A percentile compares a stretch with the other conserved stretches of the same genome.
phyloP scores from a whole-genome alignment of 2,888 invertebrate species.

The Prosapia bicincta region DNA sequence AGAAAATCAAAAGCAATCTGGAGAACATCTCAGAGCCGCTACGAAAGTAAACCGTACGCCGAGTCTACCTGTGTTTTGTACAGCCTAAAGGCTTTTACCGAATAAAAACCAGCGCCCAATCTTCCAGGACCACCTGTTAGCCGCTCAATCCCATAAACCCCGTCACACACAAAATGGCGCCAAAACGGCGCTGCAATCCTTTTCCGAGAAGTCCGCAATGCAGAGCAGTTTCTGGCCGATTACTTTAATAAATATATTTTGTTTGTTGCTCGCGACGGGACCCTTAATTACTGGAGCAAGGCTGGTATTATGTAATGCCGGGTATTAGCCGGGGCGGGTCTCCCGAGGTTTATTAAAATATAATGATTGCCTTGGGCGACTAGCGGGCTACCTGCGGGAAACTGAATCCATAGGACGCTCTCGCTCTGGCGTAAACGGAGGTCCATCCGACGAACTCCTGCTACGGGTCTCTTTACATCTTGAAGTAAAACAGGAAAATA shows the following conservation, averaged over 20 bases:
- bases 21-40: no score
- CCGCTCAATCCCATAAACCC: neutral
- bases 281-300: constrained; percentile 21
- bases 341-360: constrained; percentile 21
- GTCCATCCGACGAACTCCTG: no score
- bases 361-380: constrained; percentile 18
- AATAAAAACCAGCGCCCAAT: neutral
- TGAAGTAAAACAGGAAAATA: no score
- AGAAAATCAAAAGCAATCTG: no score
- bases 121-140: neutral
- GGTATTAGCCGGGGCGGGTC: constrained; percentile 23
- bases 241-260: constrained; percentile 25
- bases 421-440: no score
- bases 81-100: neutral
- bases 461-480: no score
- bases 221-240: constrained; percentile 11
- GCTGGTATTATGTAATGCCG: constrained; percentile 18
- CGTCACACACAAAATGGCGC: neutral
- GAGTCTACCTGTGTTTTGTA: neutral
- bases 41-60: no score
- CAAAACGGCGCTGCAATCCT: neutral
- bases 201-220: constrained; percentile 26
- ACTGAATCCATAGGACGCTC: no score
- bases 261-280: constrained; percentile 12
- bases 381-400: neutral